A percentile compares a stretch with the other conserved stretches of the same genome.
phyloP scores from a whole-genome alignment of 2,113 vertebrate species.

The Prinia subflava region DNA sequence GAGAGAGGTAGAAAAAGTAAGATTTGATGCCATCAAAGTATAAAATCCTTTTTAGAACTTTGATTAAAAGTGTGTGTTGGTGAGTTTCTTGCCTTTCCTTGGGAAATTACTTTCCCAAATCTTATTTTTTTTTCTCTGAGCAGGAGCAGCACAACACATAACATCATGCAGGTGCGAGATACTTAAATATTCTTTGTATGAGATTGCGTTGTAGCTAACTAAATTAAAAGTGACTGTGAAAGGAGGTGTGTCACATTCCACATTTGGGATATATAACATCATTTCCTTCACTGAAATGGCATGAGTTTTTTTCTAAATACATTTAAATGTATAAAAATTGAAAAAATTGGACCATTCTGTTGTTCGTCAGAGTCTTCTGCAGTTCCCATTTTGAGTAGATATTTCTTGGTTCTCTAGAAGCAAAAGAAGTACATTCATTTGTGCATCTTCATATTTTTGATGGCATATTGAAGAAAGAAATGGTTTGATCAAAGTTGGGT shows the following conservation, averaged over 20 bases:
- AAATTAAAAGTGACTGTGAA: neutral
- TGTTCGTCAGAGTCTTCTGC: neutral
- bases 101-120: neutral
- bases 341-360: neutral
- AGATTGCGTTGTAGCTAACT: neutral
- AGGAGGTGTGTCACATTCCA: neutral
- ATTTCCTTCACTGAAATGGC: neutral
- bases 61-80: neutral
- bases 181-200: neutral
- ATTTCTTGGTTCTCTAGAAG: neutral
- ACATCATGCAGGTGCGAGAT: neutral
- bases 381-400: neutral
- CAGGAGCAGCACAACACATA: neutral
- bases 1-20: neutral
- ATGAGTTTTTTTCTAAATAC: neutral
- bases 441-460: neutral
- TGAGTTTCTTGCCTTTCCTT: neutral
- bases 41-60: neutral
- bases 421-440: neutral
- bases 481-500: conserved; percentile 40
- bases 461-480: neutral
- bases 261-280: neutral
- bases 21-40: neutral
- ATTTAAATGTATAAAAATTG: neutral
- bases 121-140: neutral